Percentiles rank a stretch among this genome's conserved stretches.
Conservation (phyloP, 53 echinoderm and acorn worm species). For the Holothuria leucospilota region DNA sequence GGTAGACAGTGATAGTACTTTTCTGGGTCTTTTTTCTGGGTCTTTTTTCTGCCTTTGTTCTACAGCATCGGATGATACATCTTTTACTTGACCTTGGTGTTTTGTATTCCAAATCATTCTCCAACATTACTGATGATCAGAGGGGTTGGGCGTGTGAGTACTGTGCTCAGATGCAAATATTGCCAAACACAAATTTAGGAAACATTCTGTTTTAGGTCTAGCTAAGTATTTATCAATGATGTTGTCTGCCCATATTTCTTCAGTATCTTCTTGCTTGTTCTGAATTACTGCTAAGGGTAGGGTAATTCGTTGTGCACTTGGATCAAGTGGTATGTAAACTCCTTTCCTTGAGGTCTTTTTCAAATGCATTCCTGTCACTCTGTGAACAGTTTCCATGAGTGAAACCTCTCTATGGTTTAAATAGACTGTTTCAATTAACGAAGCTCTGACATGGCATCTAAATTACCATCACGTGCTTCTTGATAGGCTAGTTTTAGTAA, state of each 20-base stretch:
- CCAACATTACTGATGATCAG: too few relatives aligned
- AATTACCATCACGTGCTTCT: slow-evolving; percentile 70
- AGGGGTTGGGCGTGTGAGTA: too few relatives aligned
- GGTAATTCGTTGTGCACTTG: too few relatives aligned
- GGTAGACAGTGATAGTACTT: slow-evolving; percentile 30
- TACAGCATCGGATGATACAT: too few relatives aligned
- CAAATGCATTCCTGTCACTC: slow-evolving; percentile 53
- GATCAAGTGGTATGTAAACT: slow-evolving; percentile 51
- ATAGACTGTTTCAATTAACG: too few relatives aligned
- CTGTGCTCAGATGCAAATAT: too few relatives aligned
- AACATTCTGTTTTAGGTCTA: neutral
- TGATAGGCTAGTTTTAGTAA: slow-evolving; percentile 56
- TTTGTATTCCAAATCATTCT: too few relatives aligned
- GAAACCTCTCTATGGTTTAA: slow-evolving; percentile 67
- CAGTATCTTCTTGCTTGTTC: too few relatives aligned
- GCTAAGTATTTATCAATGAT: too few relatives aligned
- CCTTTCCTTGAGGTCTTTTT: slow-evolving; percentile 39
- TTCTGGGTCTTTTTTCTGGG: slow-evolving; percentile 23
- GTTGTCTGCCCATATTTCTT: too few relatives aligned
- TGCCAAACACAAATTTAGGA: neutral
- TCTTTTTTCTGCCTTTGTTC: slow-evolving; percentile 62
- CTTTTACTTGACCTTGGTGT: too few relatives aligned
- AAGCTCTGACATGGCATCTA: slow-evolving; percentile 59
- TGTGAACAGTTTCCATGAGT: slow-evolving; percentile 46
- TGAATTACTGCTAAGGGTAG: too few relatives aligned